Base-by-base conservation (phyloP, 2,113 vertebrate species). In the Trichechus manatus region DNA sequence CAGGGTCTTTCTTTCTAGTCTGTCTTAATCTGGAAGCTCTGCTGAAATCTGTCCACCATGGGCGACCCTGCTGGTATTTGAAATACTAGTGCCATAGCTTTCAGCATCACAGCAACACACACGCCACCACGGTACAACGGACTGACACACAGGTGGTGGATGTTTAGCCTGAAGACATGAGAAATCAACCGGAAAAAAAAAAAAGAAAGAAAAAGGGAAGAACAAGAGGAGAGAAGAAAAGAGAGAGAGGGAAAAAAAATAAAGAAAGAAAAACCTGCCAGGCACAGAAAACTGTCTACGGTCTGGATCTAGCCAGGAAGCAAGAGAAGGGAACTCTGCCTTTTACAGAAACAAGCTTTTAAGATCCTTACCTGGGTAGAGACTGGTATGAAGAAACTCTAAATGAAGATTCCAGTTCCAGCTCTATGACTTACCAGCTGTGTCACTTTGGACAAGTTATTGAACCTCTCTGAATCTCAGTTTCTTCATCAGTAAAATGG, bases 261-360 rank as follows among this genome's bases (percentile, higher is more conserved):
- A 29, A 22, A 22, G 22, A 5, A 20, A 61, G 6, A 15, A 33
- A 36, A 56, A 74, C 11, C 25, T 66, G 23, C 29, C 42, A 36
- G 25, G n/a, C 75, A 15, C 14, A 80, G 47, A 22, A 42, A 87
- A 14, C 25, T 2, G 74, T 53, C 61, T 25, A 6, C 7, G 3
- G 31, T 59, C 72, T 6, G 25, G 29, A n/a, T 27, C 63, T 64
- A 14, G 88, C 53, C 31, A 0, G 29, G 25, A 17, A 80, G 27
- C 23, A 9, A 42, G 44, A 61, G 44, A 0, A 0, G 0, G 0
- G 33, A 4, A 0, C 50, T 0, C 68, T 42, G 59, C 36, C n/a
- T 59, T 44, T 1, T 1, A 3, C 10, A 25, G 42, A 56, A 78
- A 8, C 0, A 2, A 0, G 14, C 68, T 29, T 42, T 39, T 20